Evolutionary conservation across 2,113 vertebrate genomes (phyloP), one percentile per base, ranked within the genome.

Genomic region (Trichomycterus rosablanca): DNA sequence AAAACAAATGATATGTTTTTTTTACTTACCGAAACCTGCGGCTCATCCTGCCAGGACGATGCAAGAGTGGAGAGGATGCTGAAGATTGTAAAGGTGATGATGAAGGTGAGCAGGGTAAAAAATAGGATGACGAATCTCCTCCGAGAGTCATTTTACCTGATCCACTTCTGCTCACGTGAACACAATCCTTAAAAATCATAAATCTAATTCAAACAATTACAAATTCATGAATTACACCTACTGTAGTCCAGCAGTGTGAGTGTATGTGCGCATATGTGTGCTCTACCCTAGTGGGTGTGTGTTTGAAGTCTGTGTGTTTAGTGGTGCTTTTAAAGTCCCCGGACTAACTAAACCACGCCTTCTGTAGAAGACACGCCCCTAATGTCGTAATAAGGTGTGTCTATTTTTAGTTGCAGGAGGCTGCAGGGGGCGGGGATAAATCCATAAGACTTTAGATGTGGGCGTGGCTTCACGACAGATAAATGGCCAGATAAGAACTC

Each of bases 61-160:
- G 11, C 2, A n/a, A 42, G 7, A 7, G 1, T 15, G 20, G 20
- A 19, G 22, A 22, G 11, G 46, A n/a, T 26, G 46, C 26, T 20
- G 26, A 58, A 14, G 24, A 26, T 28, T 1, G 15, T 12, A 12
- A 16, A 11, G 1, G 28, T 18, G 12, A 43, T 5, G 15, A 10
- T 7, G 24, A 24, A 16, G 37, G 15, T 18, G 15, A 40, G 12
- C 14, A 40, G 15, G 37, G 37, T n/a, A n/a, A 5, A n/a, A 2
- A 43, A 28, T 28, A 40, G 24, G 16, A 6, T 6, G 22, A 24
- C 16, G 54, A 22, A 6, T 30, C 40, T 45, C 55, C 40, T 32
- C 55, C 55, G 26, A 45, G 55, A 16, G 55, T 45, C 55, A 58
- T 58, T 32, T 58, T n/a, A n/a, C n/a, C n/a, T n/a, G n/a, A n/a